Base-by-base conservation (phyloP, 1,140 invertebrate genomes). In the Drosophila ohnishii region DNA sequence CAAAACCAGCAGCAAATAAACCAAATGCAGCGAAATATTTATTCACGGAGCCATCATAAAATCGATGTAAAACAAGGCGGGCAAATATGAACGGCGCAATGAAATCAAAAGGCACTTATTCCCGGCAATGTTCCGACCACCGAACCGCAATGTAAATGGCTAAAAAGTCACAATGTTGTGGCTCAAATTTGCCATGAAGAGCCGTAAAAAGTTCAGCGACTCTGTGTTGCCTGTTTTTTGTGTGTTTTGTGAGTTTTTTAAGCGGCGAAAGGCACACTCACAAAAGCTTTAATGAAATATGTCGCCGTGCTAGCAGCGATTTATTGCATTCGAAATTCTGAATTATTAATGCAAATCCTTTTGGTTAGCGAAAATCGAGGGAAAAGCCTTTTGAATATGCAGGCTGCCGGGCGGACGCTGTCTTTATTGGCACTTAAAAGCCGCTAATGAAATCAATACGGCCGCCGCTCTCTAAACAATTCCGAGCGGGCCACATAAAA, bases 371-470 rank as follows among this genome's bases (percentile, higher is more conserved):
- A 47, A 32, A 39, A 32, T 40, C 35, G 14, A 35, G 50, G 42
- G 14, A 13, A 39, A 34, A 34, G 10, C 25, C 50, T 11, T 30
- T 25, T 69, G 64, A 71, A 71, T 69, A 71, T 71, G 63, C 67
- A 69, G n/a, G 34, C 40, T 16, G 42, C 4, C 9, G 22, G 14
- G 5, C 40, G 19, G 44, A n/a, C 50, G 45, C 42, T 62, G 39
- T 40, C 63, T 79, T 87, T 80, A 73, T 81, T 73, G 71, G 35
- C 79, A 37, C 78, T 87, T 83, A 66, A 83, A 77, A 79, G 83
- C 70, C 76, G 64, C 75, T 88, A 86, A 86, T 87, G 73, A 86
- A 86, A 86, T 88, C 79, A 86, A 83, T 80, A 74, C 55, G 50
- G 66, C 81, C 65, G 58, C 65, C 69, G 53, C 62, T 81, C 80